Base-by-base conservation (phyloP, 2,113 vertebrate species). In the Ranitomeya variabilis region DNA sequence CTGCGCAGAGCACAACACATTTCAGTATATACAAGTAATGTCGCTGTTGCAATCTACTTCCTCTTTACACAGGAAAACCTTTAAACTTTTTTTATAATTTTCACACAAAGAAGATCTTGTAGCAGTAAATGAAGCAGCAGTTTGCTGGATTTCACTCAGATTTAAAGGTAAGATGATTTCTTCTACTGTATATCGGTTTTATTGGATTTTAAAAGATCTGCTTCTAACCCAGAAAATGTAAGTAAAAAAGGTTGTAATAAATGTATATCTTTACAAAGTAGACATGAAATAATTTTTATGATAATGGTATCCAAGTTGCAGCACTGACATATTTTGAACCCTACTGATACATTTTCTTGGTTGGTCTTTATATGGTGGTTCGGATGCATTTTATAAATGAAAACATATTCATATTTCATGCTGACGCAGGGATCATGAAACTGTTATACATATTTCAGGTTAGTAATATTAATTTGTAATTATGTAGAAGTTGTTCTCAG, bases 1-100 rank as follows among this genome's bases (percentile, higher is more conserved):
- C 8, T 19, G 1, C 9, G 13, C 73, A 76, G 14, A 76, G 45
- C 0, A 5, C 18, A 5, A 16, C 26, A 73, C 15, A 2, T 31
- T 45, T 45, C 59, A 21, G 23, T 62, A 19, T 60, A 7, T 7
- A 19, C 45, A 21, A 31, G 73, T 51, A 3, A 6, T 52, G 16
- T 76, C 18, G 51, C 37, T 52, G 12, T 52, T 52, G 73, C 45
- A 21, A 45, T 64, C 21, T 23, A 69, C 81, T 83, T 83, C 81
- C 81, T 83, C 80, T 83, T 54, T 54, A 67, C 62, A n/a, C 81
- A 67, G 37, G 62, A 67, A 83, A 83, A 67, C 21, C 13, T 62
- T 13, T 82, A 10, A 21, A n/a, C 52, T 54, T 10, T 21, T 52
- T 21, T 52, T 83, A 21, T 13, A 52, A 21, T 52, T 67, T 23